Evolutionary conservation across 2,888 invertebrate genomes (phyloP), one percentile per base, ranked within the genome.

Genomic region (Zelleria hepariella): DNA sequence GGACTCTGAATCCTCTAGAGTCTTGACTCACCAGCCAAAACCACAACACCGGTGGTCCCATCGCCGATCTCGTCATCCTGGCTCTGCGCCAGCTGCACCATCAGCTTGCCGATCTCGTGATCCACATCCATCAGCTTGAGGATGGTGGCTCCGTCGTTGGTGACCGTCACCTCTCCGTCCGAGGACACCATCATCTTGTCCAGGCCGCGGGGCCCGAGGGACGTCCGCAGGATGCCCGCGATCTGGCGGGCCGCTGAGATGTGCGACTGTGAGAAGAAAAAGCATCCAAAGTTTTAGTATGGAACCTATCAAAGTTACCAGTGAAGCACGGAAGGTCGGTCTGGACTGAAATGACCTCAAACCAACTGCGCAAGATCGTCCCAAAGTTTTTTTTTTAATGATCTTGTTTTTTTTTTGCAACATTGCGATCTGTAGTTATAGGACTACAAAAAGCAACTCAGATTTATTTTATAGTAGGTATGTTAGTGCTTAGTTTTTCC

Each of bases 61-160:
- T 99, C 99, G 48, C 99, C 99, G 71, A 99, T 98, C 90, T 99
- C 99, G 88, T 99, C 98, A 80, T 99, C 99, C 82, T 99, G 99
- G 60, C 98, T 98, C 82, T 99, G 98, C 25, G 98, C 98, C 61
- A 99, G 84, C 78, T 99, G 98, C 24, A 99, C 99, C 93, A 99
- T 94, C 57, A 99, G 89, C 80, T 98, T 99, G 47, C 98, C 99
- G 68, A 99, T 97, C 91, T 98, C 96, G 79, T 99, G 98, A 26
- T 99, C 98, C 5, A 99, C 97, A 78, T 99, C 99, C 99, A 99
- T 99, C 86, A 96, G 91, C 83, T 98, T 97, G 67, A 99, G 90
- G 72, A 99, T 99, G 1, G 99, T 99, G n/a, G 99, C 99, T 24
- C 99, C 99, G 86, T 99, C 99, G 75, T 99, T 99, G 53, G 99